Conservation (phyloP, 1,140 invertebrate species). For the Anastrepha ludens region DNA sequence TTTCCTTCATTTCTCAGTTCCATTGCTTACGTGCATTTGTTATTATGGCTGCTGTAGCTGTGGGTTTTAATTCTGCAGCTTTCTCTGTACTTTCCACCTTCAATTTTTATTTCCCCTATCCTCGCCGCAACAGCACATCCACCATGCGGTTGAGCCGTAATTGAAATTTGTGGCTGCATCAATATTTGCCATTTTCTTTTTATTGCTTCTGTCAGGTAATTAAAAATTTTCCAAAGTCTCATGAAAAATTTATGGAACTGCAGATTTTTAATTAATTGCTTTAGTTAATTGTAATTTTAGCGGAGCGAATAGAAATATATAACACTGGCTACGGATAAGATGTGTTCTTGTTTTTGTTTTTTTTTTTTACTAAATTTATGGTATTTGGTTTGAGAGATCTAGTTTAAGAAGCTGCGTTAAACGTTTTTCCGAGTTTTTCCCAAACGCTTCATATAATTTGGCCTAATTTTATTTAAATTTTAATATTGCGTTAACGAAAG, state of each 20-base stretch:
- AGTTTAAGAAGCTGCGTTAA: too few species aligned
- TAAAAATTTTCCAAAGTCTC: conserved; percentile 63
- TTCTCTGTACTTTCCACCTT: conserved; percentile 52
- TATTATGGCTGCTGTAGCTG: conserved; percentile 18
- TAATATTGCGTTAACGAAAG: too few species aligned
- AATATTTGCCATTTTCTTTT: conserved; percentile 72
- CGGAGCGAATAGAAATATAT: background rate
- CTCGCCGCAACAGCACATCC: conserved; percentile 61
- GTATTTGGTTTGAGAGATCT: too few species aligned
- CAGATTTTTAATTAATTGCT: conserved; percentile 45
- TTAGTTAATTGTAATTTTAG: conserved; percentile 38
- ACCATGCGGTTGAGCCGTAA: conserved; percentile 67
- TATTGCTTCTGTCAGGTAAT: conserved; percentile 68
- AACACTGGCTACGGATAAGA: background rate
- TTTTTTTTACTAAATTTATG: too few species aligned
- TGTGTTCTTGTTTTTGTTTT: background rate
- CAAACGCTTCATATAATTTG: too few species aligned
- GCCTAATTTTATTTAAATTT: too few species aligned
- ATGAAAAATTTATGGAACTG: conserved; percentile 39
- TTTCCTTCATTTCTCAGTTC: background rate
- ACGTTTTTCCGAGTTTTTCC: too few species aligned
- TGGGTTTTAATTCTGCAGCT: conserved; percentile 53
- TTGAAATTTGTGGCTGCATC: conserved; percentile 74
- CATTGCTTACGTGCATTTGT: background rate
- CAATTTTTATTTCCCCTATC: conserved; percentile 8